Conservation (phyloP, 2,797 vertebrate genomes). For the Falco cherrug region DNA sequence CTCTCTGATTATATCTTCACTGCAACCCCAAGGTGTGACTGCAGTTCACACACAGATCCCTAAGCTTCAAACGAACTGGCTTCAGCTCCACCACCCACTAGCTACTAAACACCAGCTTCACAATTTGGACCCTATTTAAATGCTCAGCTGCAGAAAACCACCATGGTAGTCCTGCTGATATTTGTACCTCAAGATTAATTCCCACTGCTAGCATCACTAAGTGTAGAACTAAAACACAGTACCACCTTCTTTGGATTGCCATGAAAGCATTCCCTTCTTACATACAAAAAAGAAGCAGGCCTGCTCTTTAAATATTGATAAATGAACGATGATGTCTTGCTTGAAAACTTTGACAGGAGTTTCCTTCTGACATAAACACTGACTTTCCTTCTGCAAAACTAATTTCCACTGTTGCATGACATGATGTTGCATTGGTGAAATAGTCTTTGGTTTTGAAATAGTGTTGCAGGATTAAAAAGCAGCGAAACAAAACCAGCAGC, state of each 20-base stretch:
- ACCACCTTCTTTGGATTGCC: neutral
- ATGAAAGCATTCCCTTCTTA: neutral
- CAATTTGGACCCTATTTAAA: neutral
- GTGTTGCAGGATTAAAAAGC: neutral
- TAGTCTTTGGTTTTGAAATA: slow-evolving; percentile 20
- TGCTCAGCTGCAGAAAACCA: slow-evolving; percentile 31
- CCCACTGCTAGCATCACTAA: neutral
- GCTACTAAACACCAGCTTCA: neutral
- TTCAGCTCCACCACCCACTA: slow-evolving; percentile 58
- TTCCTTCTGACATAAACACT: neutral
- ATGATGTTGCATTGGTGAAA: neutral
- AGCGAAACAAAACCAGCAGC: slow-evolving; percentile 10
- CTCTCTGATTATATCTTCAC: slow-evolving; percentile 39
- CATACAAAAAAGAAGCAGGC: neutral
- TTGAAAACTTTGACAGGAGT: neutral
- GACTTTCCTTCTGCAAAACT: neutral
- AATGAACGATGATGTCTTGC: neutral
- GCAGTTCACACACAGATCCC: slow-evolving; percentile 5
- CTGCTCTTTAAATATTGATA: neutral
- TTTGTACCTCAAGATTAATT: neutral
- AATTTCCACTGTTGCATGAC: neutral
- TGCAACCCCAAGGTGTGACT: slow-evolving; percentile 52
- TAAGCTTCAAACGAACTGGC: slow-evolving; percentile 14
- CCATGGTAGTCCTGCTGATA: neutral
- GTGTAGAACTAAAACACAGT: neutral